Conservation (phyloP, 2,797 vertebrate species). For the Podarcis siculus region DNA sequence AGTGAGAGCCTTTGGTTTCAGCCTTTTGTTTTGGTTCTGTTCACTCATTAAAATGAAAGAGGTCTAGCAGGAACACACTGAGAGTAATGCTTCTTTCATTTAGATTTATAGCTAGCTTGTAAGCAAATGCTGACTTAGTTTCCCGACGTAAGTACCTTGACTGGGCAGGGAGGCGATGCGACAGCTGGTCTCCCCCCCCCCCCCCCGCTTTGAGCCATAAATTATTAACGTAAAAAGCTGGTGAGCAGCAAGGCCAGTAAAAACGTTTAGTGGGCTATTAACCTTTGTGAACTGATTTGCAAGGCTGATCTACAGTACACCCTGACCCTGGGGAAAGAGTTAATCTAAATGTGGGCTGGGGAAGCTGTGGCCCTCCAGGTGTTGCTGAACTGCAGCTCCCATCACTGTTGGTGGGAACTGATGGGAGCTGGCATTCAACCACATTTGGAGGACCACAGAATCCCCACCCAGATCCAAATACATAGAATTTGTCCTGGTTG, state of each 20-base stretch:
- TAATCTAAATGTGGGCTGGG: neutral
- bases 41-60: slow-evolving; percentile 11
- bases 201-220: neutral
- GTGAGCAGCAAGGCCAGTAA: neutral
- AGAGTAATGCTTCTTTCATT: neutral
- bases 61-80: neutral
- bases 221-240: neutral
- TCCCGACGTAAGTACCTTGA: neutral
- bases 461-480: too few relatives aligned
- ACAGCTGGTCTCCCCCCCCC: neutral
- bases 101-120: neutral
- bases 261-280: neutral
- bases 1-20: slow-evolving; percentile 12
- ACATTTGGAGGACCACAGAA: neutral
- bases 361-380: neutral
- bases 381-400: neutral
- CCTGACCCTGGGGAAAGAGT: neutral
- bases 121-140: neutral
- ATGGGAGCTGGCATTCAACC: too few relatives aligned
- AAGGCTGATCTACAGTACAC: neutral
- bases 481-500: neutral
- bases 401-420: too few relatives aligned
- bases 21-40: slow-evolving; percentile 53
- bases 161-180: neutral
- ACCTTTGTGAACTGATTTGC: neutral